A percentile compares a stretch with the other conserved stretches of the same genome.
Conservation (phyloP, 2,797 vertebrate genomes). For the Anolis apletophallus region DNA sequence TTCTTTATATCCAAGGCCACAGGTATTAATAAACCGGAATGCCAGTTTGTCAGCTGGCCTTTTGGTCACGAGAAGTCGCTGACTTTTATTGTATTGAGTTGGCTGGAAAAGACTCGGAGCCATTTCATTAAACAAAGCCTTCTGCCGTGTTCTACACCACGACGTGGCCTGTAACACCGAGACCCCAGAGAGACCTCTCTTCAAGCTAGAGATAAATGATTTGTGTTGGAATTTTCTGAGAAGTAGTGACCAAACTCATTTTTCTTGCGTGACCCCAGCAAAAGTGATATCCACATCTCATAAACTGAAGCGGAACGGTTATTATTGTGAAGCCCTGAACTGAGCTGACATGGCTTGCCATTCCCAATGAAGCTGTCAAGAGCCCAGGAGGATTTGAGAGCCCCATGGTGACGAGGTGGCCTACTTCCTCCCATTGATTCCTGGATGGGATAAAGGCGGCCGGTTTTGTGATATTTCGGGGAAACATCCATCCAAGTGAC, state of each 20-base stretch:
- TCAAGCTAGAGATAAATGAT: conserved; percentile 44
- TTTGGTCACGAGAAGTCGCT: conserved; percentile 27
- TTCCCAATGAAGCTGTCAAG: conserved; percentile 54
- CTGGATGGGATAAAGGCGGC: conserved; percentile 14
- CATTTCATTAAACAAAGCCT: neutral
- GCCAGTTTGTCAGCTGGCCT: conserved; percentile 42
- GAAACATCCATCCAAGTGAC: neutral
- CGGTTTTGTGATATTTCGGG: no score
- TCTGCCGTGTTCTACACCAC: conserved; percentile 25
- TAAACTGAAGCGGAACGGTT: conserved; percentile 70
- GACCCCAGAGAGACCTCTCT: neutral
- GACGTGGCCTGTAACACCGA: conserved; percentile 41
- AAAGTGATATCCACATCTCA: conserved; percentile 69
- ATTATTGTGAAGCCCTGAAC: conserved; percentile 68
- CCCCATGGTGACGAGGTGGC: conserved; percentile 22
- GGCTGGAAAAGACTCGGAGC: neutral
- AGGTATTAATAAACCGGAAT: conserved; percentile 47
- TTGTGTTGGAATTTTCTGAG: conserved; percentile 55
- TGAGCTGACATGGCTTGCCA: conserved; percentile 49
- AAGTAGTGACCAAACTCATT: conserved; percentile 57
- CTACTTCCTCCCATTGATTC: neutral
- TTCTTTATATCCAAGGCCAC: conserved; percentile 31
- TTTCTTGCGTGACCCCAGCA: conserved; percentile 66
- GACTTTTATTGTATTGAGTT: conserved; percentile 13
- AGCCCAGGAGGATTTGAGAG: conserved; percentile 48